Base-by-base conservation (phyloP, 2,888 invertebrate species). In the Panorpa germanica region DNA sequence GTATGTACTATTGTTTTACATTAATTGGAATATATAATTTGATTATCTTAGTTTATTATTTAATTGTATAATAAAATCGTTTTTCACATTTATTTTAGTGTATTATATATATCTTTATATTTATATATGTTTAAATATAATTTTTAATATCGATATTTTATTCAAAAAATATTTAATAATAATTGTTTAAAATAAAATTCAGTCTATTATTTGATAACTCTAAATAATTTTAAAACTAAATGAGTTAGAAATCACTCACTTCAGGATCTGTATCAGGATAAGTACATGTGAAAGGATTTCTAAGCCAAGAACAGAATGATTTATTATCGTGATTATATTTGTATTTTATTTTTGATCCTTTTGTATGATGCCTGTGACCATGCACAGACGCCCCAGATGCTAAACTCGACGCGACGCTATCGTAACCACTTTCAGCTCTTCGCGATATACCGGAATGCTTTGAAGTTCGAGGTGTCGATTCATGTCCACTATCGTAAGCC, bases 361-460 rank as follows among this genome's bases (percentile, higher is more conserved):
- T n/a, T n/a, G n/a, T n/a, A n/a, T n/a, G n/a, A n/a, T n/a, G n/a
- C n/a, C n/a, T n/a, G n/a, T n/a, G 5, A 61, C 59, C 4, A 60
- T 60, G 31, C 60, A 61, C 0, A n/a, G n/a, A n/a, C n/a, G 34
- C 29, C 25, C 20, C 70, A 10, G 86, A 86, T 38, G 81, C 82
- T 40, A 82, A 69, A 34, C 81, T 83, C 13, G 83, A 83, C 7
- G 85, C 75, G 38, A 88, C 81, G 43, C 85, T 86, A 46, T 90
- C 90, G 45, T 88, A 90, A 2, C 90, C 90, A 44, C 82, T 85
- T 48, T 86, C 85, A 3, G 85, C 81, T 29, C 80, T 63, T 39
- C 80, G 58, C 1, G 78, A 80, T 3, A 80, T 70, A 1, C 76
- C 78, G 39, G 80, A 80, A 39, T 80, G 73, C 47, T 81, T 81